phyloP scores from a whole-genome alignment of 2,797 vertebrate species.

The Sebastes elongatus region DNA sequence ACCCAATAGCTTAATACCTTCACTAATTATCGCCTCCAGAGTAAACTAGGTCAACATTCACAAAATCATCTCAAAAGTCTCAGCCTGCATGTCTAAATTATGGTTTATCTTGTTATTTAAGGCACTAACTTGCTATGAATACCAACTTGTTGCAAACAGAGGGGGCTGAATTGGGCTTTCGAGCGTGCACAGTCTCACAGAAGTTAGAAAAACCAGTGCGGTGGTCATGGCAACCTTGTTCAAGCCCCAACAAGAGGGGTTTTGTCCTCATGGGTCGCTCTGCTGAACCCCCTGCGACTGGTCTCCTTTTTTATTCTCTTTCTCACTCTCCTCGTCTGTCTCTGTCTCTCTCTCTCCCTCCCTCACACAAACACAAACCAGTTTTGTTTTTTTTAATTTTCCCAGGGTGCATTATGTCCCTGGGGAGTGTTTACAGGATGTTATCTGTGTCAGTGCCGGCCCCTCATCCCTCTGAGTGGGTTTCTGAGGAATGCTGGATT shows the following conservation, averaged over 20 bases:
- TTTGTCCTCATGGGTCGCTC: conserved; percentile 66
- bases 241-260: conserved; percentile 70
- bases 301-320: conserved; percentile 21
- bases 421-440: conserved; percentile 82
- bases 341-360: not conserved
- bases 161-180: not conserved
- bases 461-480: conserved; percentile 78
- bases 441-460: conserved; percentile 79
- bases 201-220: conserved; percentile 13
- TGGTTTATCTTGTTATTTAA: not conserved
- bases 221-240: conserved; percentile 66
- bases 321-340: conserved; percentile 9
- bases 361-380: not conserved
- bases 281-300: conserved; percentile 42
- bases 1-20: conserved; percentile 3
- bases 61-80: not conserved
- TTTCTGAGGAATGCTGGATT: conserved; percentile 81
- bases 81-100: not conserved
- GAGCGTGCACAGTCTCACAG: not conserved
- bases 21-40: not conserved
- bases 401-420: conserved; percentile 67
- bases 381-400: conserved; percentile 25
- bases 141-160: not conserved
- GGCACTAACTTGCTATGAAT: not conserved
- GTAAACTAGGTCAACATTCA: conserved; percentile 15